A percentile compares a stretch with the other conserved stretches of the same genome.
phyloP scores from a whole-genome alignment of 2,888 invertebrate species.

The Papilio protenor region DNA sequence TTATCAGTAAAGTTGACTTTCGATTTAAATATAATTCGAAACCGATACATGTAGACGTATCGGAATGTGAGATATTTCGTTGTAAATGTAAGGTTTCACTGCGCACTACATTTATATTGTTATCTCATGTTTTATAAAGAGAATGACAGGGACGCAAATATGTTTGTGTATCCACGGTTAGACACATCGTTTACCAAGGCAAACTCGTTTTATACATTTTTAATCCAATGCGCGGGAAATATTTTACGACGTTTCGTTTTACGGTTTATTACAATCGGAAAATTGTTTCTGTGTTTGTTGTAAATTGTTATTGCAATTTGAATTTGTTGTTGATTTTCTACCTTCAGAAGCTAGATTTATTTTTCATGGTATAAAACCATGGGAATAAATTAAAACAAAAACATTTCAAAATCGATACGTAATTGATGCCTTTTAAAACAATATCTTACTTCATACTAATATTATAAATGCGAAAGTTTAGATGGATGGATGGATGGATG shows the following conservation, averaged over 20 bases:
- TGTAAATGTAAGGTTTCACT: neutral
- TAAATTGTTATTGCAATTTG: neutral
- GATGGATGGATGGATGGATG: too few species aligned
- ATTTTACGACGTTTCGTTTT: constrained; percentile 17
- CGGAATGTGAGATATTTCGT: neutral
- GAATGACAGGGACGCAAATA: neutral
- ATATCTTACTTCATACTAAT: too few species aligned
- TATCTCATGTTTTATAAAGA: neutral
- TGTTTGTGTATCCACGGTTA: neutral
- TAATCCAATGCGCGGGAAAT: constrained; percentile 16
- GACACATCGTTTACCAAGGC: neutral
- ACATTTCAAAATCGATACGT: neutral
- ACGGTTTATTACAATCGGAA: constrained; percentile 12
- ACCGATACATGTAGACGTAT: neutral
- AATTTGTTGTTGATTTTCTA: neutral
- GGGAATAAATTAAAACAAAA: neutral
- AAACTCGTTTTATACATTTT: constrained; percentile 15
- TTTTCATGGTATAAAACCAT: neutral
- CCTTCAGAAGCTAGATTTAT: neutral
- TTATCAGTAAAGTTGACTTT: neutral
- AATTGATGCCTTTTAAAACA: neutral
- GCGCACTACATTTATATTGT: neutral
- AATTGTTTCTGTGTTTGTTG: constrained; percentile 20
- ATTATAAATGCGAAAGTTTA: too few species aligned
- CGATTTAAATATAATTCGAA: neutral